These are phyloP conservation scores for Thamnophis sirtalis DNA, from an alignment of 2,113 vertebrate species.

Conservation along the genomic window DNA sequence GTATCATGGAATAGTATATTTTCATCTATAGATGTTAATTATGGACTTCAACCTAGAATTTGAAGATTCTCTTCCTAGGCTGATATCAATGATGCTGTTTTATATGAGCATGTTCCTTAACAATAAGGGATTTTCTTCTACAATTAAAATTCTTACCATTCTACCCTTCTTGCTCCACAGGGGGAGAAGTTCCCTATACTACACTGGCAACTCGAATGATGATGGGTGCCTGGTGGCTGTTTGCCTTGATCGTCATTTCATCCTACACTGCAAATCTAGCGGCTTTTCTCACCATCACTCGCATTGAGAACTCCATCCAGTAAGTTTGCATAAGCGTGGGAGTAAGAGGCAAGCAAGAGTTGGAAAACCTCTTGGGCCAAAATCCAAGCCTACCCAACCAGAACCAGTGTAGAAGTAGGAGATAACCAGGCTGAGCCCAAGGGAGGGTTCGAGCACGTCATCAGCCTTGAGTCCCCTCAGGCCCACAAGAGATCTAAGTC, in stretches of 20 bases:
- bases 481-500: not conserved
- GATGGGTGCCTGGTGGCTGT: constrained; percentile 99
- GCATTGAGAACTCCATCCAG: constrained; percentile 98
- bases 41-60: not conserved
- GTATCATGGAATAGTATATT: not conserved
- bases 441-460: not conserved
- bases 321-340: constrained; percentile 71
- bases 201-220: constrained; percentile 96
- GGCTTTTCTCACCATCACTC: constrained; percentile 95
- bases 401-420: not conserved
- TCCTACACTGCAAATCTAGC: constrained; percentile 98
- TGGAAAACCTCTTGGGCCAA: not conserved
- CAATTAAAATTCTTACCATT: constrained; percentile 11
- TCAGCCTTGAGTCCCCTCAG: not conserved
- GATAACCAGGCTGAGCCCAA: not conserved
- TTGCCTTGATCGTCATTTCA: constrained; percentile 96
- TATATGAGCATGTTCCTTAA: not conserved
- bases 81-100: not conserved
- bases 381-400: not conserved
- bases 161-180: constrained; percentile 66
- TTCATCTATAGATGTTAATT: not conserved
- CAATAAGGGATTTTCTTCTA: not conserved
- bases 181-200: constrained; percentile 94
- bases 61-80: not conserved
- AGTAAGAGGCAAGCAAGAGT: not conserved